Base-by-base conservation (phyloP, 1,140 invertebrate genomes). In the Subanguina moxae region DNA sequence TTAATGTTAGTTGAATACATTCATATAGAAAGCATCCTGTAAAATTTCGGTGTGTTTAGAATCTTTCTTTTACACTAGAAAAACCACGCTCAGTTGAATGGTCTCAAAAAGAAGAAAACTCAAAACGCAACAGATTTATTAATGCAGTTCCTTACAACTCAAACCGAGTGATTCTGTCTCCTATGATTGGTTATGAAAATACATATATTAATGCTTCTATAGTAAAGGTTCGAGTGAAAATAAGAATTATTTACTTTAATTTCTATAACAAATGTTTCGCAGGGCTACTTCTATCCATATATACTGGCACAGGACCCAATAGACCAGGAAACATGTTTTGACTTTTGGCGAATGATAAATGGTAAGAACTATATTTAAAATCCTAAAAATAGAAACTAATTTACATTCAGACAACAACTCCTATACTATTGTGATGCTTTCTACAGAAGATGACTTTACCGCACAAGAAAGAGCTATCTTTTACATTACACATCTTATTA, bases 341-440 rank as follows among this genome's bases (percentile, higher is more conserved):
- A 98, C 84, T 97, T 97, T 86, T 97, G 94, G 94, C 87, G 93
- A 72, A 97, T 96, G 93, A 90, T 92, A 76, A 96, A 93, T 92
- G 32, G 32, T 38, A 38, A 5, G 32, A 3, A 38, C 11, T 11
- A 93, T 96, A n/a, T n/a, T n/a, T n/a, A n/a, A n/a, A n/a, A n/a
- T n/a, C n/a, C 11, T 38, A 38, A 38, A 38, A 38, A 3, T 5
- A 38, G 3, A 11, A 38, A 5, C 32, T 38, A 11, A 38, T 5
- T 38, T 5, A 5, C 11, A 5, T 38, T 38, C 32, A 38, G 58
- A 61, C 38, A 61, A 61, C 64, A 93, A 94, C 80, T 91, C 90
- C 25, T 87, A 91, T 66, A 92, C 92, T n/a, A 92, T 97, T 74
- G 92, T 97, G 0, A 97, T 97, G 94, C 86, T 97, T n/a, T 96